phyloP scores from a whole-genome alignment of 2,888 invertebrate genomes.

The Neoaliturus tenellus region DNA sequence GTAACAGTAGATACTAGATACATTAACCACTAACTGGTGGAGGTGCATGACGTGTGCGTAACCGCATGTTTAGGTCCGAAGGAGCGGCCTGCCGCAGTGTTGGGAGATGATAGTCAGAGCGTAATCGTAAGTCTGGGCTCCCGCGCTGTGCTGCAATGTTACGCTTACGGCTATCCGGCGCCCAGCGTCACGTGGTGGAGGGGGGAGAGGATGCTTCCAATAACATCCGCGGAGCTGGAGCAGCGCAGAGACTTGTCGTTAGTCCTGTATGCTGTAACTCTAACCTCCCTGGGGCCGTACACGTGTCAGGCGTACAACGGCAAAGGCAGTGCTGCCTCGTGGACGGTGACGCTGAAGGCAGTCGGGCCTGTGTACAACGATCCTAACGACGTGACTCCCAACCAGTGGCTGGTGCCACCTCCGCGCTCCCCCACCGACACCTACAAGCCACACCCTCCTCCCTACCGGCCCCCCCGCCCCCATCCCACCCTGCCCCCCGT shows the following conservation, averaged over 20 bases:
- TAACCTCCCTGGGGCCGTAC: conserved; percentile 88
- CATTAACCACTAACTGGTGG: neutral
- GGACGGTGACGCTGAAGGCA: conserved; percentile 84
- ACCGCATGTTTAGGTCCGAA: conserved; percentile 75
- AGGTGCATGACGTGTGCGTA: conserved; percentile 40
- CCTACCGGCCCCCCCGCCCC: conserved; percentile 69
- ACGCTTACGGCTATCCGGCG: conserved; percentile 87
- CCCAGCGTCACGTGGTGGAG: conserved; percentile 92
- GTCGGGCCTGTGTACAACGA: conserved; percentile 80
- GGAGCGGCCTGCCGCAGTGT: conserved; percentile 78
- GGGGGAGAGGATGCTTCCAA: conserved; percentile 84
- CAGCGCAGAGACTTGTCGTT: conserved; percentile 85
- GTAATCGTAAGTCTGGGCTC: conserved; percentile 83
- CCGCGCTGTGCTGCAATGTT: conserved; percentile 84
- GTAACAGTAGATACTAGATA: neutral
- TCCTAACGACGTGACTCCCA: conserved; percentile 76
- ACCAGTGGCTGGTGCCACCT: conserved; percentile 78
- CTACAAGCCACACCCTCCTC: conserved; percentile 68
- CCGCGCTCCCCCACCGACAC: conserved; percentile 70
- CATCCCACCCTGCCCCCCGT: conserved; percentile 60
- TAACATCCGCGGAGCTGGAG: conserved; percentile 81
- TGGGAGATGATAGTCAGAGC: conserved; percentile 80
- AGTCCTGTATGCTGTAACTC: conserved; percentile 81
- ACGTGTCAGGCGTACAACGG: conserved; percentile 95
- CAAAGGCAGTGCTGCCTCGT: conserved; percentile 83